phyloP scores from a whole-genome alignment of 2,797 vertebrate genomes.

The Gymnodraco acuticeps region DNA sequence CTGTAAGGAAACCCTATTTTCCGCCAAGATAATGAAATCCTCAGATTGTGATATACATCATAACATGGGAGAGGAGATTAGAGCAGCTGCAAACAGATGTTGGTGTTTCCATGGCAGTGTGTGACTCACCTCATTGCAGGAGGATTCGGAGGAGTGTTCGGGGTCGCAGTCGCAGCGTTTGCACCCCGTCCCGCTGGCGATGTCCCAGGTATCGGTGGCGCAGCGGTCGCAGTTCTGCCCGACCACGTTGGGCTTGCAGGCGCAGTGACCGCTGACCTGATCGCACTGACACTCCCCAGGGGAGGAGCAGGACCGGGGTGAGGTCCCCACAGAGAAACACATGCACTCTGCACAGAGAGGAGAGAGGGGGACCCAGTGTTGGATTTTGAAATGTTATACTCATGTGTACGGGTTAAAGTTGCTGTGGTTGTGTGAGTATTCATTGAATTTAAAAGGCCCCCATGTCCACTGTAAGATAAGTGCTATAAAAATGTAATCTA shows the following conservation, averaged over 20 bases:
- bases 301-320: slow-evolving; percentile 81
- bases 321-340: slow-evolving; percentile 89
- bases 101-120: background rate
- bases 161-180: slow-evolving; percentile 88
- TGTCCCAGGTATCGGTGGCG: slow-evolving; percentile 89
- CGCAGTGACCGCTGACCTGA: slow-evolving; percentile 88
- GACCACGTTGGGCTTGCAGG: slow-evolving; percentile 89
- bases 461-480: background rate
- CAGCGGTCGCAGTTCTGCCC: slow-evolving; percentile 94
- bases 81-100: slow-evolving; percentile 35
- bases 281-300: slow-evolving; percentile 88
- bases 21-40: too few relatives aligned
- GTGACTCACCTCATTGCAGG: slow-evolving; percentile 90
- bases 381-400: background rate
- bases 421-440: too few relatives aligned
- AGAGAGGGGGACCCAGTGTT: background rate
- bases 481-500: too few relatives aligned
- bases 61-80: background rate
- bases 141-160: slow-evolving; percentile 83
- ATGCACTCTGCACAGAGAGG: slow-evolving; percentile 86
- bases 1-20: too few relatives aligned
- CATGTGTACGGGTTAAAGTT: background rate
- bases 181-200: slow-evolving; percentile 89
- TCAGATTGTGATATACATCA: background rate
- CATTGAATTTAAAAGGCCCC: background rate